A percentile compares a stretch with the other conserved stretches of the same genome.
These are phyloP conservation scores for Acanthochromis polyacanthus DNA, from an alignment of 2,113 vertebrate genomes.

Conservation along the genomic window DNA sequence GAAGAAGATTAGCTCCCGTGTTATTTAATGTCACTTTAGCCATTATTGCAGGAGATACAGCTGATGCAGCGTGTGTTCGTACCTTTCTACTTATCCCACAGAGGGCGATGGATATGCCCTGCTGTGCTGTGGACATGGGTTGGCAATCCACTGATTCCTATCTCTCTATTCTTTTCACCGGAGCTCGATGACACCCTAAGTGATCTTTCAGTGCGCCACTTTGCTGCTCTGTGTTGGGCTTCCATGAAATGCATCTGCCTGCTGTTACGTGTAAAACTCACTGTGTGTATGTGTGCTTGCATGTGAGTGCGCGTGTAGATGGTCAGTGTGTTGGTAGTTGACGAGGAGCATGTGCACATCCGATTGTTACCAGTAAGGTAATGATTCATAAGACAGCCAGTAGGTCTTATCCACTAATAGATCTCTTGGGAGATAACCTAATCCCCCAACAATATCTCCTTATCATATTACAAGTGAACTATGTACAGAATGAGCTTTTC, in stretches of 20 bases:
- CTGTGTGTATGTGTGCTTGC: not conserved
- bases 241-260: slow-evolving; percentile 6
- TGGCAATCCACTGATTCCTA: slow-evolving; percentile 39
- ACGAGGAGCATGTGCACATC: slow-evolving; percentile 49
- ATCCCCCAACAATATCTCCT: slow-evolving; percentile 85
- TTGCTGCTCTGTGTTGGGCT: not conserved
- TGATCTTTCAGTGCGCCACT: slow-evolving; percentile 22
- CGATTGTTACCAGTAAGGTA: slow-evolving; percentile 71
- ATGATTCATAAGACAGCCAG: slow-evolving; percentile 78
- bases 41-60: slow-evolving; percentile 65
- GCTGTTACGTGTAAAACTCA: not conserved
- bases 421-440: slow-evolving; percentile 82
- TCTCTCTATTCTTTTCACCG: slow-evolving; percentile 32
- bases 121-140: slow-evolving; percentile 40
- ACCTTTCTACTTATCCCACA: slow-evolving; percentile 56
- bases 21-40: slow-evolving; percentile 70
- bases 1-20: slow-evolving; percentile 56
- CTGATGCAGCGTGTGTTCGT: slow-evolving; percentile 62
- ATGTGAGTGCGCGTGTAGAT: not conserved
- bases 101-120: slow-evolving; percentile 26
- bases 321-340: slow-evolving; percentile 44
- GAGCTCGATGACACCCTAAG: slow-evolving; percentile 26
- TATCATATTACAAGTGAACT: slow-evolving; percentile 84
- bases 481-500: slow-evolving; percentile 75
- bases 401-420: slow-evolving; percentile 78